Base-by-base conservation (phyloP, 2,888 invertebrate species). In the Psylliodes chrysocephalus region DNA sequence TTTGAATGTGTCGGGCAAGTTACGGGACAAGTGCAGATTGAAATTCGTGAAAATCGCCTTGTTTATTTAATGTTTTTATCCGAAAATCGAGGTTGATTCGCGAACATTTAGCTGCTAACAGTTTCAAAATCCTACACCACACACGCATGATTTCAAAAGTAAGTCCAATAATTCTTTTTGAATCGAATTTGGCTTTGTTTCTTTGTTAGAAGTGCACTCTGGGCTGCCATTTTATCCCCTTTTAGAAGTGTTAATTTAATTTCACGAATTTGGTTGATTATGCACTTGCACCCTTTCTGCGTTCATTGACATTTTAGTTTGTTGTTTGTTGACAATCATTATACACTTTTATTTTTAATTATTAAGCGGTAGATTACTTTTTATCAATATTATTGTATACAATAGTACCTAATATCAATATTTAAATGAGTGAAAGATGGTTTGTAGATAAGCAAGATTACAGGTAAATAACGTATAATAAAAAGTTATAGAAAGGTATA, bases 171-270 rank as follows among this genome's bases (percentile, higher is more conserved):
- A 63, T 66, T 67, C 60, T 64, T 70, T 66, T 56, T 68, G 57
- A 60, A 33, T 44, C 49, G 57, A 38, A 55, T 64, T 57, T 63
- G 46, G 66, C 66, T 64, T 64, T 66, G 67, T 73, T 74, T 74
- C 76, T 76, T 76, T 76, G 76, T 76, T 76, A 71, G 18, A n/a
- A 60, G 68, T 71, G 72, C 73, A 72, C 67, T 70, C 49, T 61
- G 69, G 73, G 76, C 77, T 77, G 78, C 78, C 78, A 78, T 78
- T 74, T 78, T 78, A 74, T 73, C 73, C 77, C 71, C 55, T 61
- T 44, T 33, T 53, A 61, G 51, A 54, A 61, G 17, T 35, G 17
- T 35, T 61, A 61, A 28, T 56, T 60, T 54, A 54, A 60, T 66
- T 49, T 30, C 22, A 12, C 25, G n/a, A 30, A 14, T 49, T 59